Conservation (phyloP, 2,113 vertebrate species). For the Elgaria multicarinata region DNA sequence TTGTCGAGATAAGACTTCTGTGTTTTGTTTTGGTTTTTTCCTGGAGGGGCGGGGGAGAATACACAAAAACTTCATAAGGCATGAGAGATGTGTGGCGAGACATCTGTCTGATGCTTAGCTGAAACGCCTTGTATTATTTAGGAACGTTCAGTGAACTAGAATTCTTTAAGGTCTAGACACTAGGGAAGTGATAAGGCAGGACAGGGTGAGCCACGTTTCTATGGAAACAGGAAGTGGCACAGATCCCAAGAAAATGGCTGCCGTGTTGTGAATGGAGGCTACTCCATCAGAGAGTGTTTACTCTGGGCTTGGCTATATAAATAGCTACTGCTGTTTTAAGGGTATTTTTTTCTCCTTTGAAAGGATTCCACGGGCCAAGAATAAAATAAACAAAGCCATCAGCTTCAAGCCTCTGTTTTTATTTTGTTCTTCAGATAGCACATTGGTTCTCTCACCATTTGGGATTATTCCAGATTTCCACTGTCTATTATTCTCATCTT, state of each 20-base stretch:
- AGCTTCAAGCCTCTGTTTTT: conserved; percentile 50
- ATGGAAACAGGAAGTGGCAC: conserved; percentile 81
- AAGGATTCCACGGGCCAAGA: conserved; percentile 79
- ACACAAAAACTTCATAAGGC: background rate
- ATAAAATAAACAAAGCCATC: conserved; percentile 82
- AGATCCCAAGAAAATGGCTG: conserved; percentile 81
- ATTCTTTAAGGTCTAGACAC: conserved; percentile 44
- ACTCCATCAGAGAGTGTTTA: conserved; percentile 78
- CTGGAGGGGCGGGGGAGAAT: background rate
- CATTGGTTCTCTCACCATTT: conserved; percentile 16
- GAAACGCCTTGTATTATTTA: conserved; percentile 31
- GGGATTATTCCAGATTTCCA: conserved; percentile 29
- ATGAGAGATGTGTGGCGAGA: background rate
- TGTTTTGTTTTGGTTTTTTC: background rate
- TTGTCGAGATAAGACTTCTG: conserved; percentile 15
- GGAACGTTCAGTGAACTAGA: conserved; percentile 10
- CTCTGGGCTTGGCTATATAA: conserved; percentile 79
- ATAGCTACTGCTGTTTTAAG: conserved; percentile 84
- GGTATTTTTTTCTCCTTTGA: conserved; percentile 72
- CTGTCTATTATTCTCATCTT: conserved; percentile 14
- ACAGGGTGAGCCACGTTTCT: conserved; percentile 60
- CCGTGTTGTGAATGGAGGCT: conserved; percentile 81
- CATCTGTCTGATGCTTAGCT: background rate
- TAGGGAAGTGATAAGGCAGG: conserved; percentile 29
- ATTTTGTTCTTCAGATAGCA: conserved; percentile 26